Evolutionary conservation across 2,113 vertebrate genomes (phyloP).

Genomic region (Brachypodius melanocephalos): DNA sequence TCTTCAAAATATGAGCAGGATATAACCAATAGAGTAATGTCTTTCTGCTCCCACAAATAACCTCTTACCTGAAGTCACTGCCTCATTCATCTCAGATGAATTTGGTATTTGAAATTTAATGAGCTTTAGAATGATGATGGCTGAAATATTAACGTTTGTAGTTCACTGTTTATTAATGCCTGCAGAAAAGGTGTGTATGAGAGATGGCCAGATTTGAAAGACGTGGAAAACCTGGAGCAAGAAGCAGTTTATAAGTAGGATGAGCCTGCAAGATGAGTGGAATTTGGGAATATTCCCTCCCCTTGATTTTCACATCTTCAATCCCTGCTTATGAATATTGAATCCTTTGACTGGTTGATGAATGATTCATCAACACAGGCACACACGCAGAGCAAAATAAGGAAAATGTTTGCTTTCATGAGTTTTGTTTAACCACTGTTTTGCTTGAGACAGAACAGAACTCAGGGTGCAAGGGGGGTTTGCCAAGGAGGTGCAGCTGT

Average conservation of each 20-base stretch:
- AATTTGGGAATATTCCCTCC: background rate
- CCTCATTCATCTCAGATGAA: background rate
- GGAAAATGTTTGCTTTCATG: background rate
- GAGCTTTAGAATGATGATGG: background rate
- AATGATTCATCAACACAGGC: conserved; percentile 34
- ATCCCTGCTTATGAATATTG: conserved; percentile 24
- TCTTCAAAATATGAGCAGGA: background rate
- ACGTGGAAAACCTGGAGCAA: background rate
- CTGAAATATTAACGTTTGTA: background rate
- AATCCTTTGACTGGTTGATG: conserved; percentile 8
- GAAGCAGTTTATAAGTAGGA: background rate
- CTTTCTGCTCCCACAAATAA: background rate
- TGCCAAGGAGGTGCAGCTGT: background rate
- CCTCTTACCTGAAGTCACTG: background rate
- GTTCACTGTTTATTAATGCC: background rate
- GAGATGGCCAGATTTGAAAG: background rate
- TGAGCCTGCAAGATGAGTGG: background rate
- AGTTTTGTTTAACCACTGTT: background rate
- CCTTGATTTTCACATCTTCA: background rate
- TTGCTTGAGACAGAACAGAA: background rate
- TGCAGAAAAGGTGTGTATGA: background rate
- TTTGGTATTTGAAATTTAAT: background rate
- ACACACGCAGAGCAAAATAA: background rate
- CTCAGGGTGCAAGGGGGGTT: background rate
- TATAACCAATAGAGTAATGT: background rate